phyloP scores from a whole-genome alignment of 2,888 invertebrate species.

The Trachelus iudaicus region DNA sequence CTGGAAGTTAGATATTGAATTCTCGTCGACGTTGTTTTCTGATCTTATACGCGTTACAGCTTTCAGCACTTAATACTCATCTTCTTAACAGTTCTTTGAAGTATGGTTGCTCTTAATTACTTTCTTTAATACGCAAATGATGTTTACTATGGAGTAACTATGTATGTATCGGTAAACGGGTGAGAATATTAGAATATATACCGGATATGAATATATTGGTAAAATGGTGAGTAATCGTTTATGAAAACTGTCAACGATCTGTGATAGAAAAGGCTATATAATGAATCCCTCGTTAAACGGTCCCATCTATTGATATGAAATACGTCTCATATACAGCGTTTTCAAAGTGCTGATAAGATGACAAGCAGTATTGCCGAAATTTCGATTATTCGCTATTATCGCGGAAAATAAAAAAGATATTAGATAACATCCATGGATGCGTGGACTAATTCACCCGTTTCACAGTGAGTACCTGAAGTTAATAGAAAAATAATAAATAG shows the following conservation, averaged over 20 bases:
- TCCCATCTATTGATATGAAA: not conserved
- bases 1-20: not conserved
- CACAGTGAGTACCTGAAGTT: not conserved
- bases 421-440: not conserved
- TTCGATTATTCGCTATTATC: not conserved
- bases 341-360: not conserved
- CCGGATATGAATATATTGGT: not conserved
- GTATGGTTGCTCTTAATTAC: not conserved
- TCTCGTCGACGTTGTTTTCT: not conserved
- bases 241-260: not conserved
- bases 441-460: not conserved
- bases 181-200: not conserved
- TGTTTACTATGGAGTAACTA: not conserved
- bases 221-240: not conserved
- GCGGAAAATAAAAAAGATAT: not conserved
- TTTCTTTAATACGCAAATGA: not conserved
- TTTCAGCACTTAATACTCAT: not conserved
- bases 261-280: not conserved
- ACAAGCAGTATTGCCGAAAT: not conserved
- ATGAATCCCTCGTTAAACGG: not conserved
- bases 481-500: not conserved
- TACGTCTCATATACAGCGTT: not conserved
- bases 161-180: not conserved
- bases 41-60: not conserved
- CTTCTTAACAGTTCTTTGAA: not conserved